Conservation (phyloP, 2,797 vertebrate species). For the Syndactyla subalaris region DNA sequence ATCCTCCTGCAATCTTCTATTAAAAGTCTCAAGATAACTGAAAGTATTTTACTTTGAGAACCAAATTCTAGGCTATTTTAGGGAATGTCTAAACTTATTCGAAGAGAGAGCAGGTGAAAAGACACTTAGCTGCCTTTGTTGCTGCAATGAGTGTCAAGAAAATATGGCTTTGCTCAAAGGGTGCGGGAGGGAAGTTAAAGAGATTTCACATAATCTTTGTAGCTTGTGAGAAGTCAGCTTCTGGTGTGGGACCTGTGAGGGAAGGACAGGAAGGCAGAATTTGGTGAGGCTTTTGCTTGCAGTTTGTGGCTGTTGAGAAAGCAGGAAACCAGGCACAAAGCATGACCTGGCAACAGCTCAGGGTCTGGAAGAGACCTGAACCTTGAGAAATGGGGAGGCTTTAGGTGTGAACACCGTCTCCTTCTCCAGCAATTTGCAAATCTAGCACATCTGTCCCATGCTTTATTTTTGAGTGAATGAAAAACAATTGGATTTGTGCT, state of each 20-base stretch:
- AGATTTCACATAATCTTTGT: not conserved
- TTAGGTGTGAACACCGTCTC: not conserved
- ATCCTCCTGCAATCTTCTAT: not conserved
- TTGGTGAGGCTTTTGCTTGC: not conserved
- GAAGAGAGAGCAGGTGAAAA: not conserved
- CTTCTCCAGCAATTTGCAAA: not conserved
- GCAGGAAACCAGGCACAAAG: not conserved
- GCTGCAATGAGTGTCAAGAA: not conserved
- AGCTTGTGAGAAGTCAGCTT: not conserved
- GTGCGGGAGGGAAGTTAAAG: not conserved
- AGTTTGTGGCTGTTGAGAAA: not conserved
- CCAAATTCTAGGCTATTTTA: not conserved
- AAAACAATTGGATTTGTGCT: slow-evolving; percentile 16
- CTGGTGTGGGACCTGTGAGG: not conserved
- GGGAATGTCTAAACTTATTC: not conserved
- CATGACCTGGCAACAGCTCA: not conserved
- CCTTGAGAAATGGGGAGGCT: not conserved
- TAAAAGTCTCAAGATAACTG: not conserved
- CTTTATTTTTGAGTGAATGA: slow-evolving; percentile 17
- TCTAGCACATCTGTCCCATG: not conserved
- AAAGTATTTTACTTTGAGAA: not conserved
- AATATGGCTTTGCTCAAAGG: not conserved
- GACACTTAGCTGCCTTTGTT: not conserved
- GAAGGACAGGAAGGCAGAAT: not conserved
- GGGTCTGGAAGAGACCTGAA: not conserved